Percentiles rank a stretch among this genome's conserved stretches.
phyloP scores from a whole-genome alignment of 2,113 vertebrate genomes.

The Nothocercus nigrocapillus region DNA sequence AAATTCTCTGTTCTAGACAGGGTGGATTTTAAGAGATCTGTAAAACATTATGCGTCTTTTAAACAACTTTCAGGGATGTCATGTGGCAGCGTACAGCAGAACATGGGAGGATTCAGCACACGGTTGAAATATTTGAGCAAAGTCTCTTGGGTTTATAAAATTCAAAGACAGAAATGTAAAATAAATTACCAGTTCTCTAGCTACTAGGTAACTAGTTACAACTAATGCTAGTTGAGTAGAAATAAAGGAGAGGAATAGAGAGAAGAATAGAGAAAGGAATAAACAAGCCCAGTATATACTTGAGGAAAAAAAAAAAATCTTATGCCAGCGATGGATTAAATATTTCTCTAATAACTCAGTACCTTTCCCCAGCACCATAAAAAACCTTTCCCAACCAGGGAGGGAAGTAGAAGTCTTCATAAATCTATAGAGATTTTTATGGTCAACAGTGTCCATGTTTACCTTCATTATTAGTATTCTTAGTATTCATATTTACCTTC shows the following conservation, averaged over 20 bases:
- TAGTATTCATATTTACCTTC: neutral
- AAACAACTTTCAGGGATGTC: neutral
- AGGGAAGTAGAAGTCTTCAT: neutral
- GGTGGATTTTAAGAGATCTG: neutral
- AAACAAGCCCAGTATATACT: neutral
- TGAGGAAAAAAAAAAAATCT: neutral
- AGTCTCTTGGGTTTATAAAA: neutral
- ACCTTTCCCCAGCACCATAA: neutral
- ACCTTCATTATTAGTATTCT: neutral
- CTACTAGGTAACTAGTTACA: neutral
- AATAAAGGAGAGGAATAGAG: no score
- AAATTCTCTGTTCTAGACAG: neutral
- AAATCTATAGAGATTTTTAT: neutral
- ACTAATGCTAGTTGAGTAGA: neutral
- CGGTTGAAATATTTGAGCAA: neutral
- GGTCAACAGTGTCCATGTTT: neutral
- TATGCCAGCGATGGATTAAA: neutral
- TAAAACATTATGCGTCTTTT: neutral
- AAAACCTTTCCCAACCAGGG: neutral
- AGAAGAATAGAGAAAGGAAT: neutral
- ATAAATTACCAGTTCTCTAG: neutral
- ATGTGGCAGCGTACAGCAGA: neutral
- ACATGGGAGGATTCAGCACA: neutral
- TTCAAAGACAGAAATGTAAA: neutral
- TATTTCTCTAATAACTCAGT: neutral